Evolutionary conservation across 2,797 vertebrate genomes (phyloP).

Genomic region (Thamnophis elegans): DNA sequence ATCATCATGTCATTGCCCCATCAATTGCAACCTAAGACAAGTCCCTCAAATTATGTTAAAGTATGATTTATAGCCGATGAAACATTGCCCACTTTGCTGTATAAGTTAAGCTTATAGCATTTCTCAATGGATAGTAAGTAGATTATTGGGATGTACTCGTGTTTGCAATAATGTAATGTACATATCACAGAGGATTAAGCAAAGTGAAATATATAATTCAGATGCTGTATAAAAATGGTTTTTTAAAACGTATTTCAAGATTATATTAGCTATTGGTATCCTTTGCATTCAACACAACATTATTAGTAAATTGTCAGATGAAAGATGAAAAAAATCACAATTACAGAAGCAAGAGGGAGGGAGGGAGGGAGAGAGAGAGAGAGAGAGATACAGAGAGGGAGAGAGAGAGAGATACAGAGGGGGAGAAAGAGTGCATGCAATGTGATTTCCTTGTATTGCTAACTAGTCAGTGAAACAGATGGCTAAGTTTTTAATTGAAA

Average conservation of each 20-base stretch:
- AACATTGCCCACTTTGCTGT: not conserved
- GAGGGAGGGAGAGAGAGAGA: too few species aligned
- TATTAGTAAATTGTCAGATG: not conserved
- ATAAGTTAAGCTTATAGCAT: not conserved
- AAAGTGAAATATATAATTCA: not conserved
- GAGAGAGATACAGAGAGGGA: too few species aligned
- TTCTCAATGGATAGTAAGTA: not conserved
- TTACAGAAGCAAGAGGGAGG: not conserved
- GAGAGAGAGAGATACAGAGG: too few species aligned
- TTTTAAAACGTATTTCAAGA: not conserved
- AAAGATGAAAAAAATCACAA: conserved; percentile 7
- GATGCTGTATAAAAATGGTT: not conserved
- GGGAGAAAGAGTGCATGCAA: not conserved
- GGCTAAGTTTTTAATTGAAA: conserved; percentile 46
- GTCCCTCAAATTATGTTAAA: not conserved
- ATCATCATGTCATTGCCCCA: not conserved
- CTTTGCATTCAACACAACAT: not conserved
- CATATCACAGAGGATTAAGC: not conserved
- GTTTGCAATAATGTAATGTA: not conserved
- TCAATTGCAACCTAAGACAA: not conserved
- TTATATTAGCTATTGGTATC: not conserved
- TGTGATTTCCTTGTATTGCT: conserved; percentile 42
- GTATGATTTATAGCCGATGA: not conserved
- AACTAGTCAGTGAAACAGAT: conserved; percentile 46
- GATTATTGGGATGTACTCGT: not conserved